Conservation (phyloP, 2,113 vertebrate genomes). For the Oncorhynchus tshawytscha region DNA sequence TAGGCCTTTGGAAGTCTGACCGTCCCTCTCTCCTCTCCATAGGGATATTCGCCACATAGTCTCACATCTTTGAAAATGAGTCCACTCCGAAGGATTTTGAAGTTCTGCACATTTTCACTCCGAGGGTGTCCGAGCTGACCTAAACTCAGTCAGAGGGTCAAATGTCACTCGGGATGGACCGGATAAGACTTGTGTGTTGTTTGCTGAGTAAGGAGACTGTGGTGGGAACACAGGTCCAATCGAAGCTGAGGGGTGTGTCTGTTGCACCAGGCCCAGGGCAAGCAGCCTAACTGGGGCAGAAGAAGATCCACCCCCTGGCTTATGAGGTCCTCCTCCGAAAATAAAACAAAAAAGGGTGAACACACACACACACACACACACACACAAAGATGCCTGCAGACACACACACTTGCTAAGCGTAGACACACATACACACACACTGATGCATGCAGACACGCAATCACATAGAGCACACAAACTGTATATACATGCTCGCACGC, state of each 20-base stretch:
- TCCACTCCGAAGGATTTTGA: not conserved
- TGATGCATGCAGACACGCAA: not conserved
- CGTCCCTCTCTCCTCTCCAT: no score
- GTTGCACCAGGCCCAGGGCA: slow-evolving; percentile 19
- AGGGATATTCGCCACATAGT: no score
- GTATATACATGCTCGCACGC: not conserved
- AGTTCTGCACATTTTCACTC: no score
- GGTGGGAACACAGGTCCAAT: not conserved
- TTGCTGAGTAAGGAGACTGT: slow-evolving; percentile 27
- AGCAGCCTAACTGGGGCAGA: slow-evolving; percentile 68
- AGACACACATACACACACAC: slow-evolving; percentile 5
- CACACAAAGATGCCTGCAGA: slow-evolving; percentile 18
- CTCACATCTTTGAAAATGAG: not conserved
- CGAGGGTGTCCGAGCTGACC: not conserved
- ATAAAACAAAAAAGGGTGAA: not conserved
- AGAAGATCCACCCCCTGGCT: slow-evolving; percentile 58
- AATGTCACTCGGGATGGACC: slow-evolving; percentile 59
- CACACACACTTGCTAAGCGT: slow-evolving; percentile 31
- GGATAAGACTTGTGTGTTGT: slow-evolving; percentile 58
- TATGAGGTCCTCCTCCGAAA: slow-evolving; percentile 39
- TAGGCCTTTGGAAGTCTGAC: no score
- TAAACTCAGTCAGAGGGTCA: slow-evolving; percentile 38
- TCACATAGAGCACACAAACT: no score
- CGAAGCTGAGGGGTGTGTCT: not conserved
- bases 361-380: not conserved